Base-by-base conservation (phyloP, 1,140 invertebrate species). In the Macrobrachium nipponense region DNA sequence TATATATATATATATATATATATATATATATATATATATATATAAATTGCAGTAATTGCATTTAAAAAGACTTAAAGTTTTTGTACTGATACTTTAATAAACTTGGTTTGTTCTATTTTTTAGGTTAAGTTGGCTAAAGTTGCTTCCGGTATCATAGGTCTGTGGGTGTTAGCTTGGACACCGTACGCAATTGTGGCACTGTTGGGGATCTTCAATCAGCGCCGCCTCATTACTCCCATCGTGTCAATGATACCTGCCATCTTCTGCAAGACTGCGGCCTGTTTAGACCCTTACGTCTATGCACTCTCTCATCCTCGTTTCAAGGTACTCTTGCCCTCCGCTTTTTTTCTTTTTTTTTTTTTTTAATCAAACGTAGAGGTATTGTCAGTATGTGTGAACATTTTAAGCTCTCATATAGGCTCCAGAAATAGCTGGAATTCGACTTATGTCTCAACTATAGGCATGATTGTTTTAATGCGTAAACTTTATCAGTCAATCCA, bases 241-340 rank as follows among this genome's bases (percentile, higher is more conserved):
- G 93, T 96, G 0, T 96, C 96, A 0, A 97, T 97, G 96, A 95
- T 97, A 89, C 96, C 96, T 36, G 96, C 96, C 2, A 94, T 95
- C 77, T 92, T 94, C n/a, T 96, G 96, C 91, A 97, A 97, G 92
- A 92, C 94, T 64, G 96, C 97, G 1, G 96, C 96, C 44, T 97
- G 96, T 91, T 92, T 97, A 76, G 96, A 97, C 91, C 96, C 96
- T 0, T 96, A 94, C 89, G 91, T 95, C 80, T 96, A 96, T 89
- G 96, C 96, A 14, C 96, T 97, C 82, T 96, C 95, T 90, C 96
- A 97, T 93, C 96, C 96, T 2, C 87, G 87, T 43, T 88, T 86
- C 68, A 88, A 88, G 83, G 87, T 88, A 12, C 12, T 8, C 8
- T 8, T 10, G 12, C 51, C 51, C 51, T 15, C 18, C 15, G 0